Evolutionary conservation across 1,140 invertebrate species (phyloP), one percentile per base, ranked within the genome.

Genomic region (Cydia fagiglandana): DNA sequence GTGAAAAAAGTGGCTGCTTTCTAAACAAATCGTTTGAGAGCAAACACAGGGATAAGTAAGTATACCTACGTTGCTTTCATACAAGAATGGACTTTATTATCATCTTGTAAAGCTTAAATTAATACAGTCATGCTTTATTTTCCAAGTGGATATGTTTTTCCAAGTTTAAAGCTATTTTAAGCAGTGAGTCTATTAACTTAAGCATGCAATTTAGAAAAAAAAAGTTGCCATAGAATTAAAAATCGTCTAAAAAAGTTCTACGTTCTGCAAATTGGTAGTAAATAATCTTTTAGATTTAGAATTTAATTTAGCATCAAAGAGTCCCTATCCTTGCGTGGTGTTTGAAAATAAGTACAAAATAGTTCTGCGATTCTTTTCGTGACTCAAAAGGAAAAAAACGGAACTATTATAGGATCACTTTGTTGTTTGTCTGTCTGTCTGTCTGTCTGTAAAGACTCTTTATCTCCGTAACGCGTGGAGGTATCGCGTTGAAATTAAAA

Each of bases 11-110:
- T 70, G 17, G 30, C 20, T 24, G 56, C 20, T 61, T 61, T 24
- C 20, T 24, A 61, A 61, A 61, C 20, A 61, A 24, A 61, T 61
- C 56, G 56, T 61, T 61, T 61, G 56, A 61, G 10, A 61, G 56
- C 17, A 24, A 3, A 61, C 20, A 61, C 56, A 61, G 17, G 56
- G 56, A 61, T 24, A 61, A 61, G 53, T 17, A 20, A 61, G 56
- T 24, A 34, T 34, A 34, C 2, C 4, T 34, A 24, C 56, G 45
- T 10, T 24, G 20, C 2, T 24, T 24, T 61, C 12, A 61, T 24
- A 61, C 20, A 7, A 61, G 24, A 61, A 10, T 20, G 2, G n/a
- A 61, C 56, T n/a, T 61, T 61, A 61, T 24, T n/a, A 3, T 61
- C 7, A 61, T n/a, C 20, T 24, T 24, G 2, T 20, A 61, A 61